Percentiles rank a stretch among this genome's conserved stretches.
Conservation (phyloP, 2,888 invertebrate genomes). For the Thera obeliscata region DNA sequence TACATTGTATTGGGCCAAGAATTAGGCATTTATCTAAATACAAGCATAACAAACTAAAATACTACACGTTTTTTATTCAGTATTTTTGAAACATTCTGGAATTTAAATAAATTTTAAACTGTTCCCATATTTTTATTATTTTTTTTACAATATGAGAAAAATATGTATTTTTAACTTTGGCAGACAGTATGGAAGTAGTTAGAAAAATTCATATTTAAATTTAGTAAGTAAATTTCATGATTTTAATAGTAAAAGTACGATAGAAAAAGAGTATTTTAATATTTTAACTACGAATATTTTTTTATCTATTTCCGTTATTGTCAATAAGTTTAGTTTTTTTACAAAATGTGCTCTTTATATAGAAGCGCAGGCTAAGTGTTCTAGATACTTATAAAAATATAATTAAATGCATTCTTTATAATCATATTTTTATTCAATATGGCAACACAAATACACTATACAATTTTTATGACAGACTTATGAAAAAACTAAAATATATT, state of each 20-base stretch:
- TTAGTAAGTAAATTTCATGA: conserved; percentile 1
- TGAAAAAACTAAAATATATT: background rate
- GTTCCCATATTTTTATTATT: background rate
- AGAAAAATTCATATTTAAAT: background rate
- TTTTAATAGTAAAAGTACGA: background rate
- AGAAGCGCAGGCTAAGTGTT: conserved; percentile 28
- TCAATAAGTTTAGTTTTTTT: conserved; percentile 3
- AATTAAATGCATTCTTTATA: conserved; percentile 65
- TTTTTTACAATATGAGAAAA: conserved; percentile 1
- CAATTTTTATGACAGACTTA: conserved; percentile 24
- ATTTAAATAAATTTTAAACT: background rate
- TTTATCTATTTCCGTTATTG: conserved; percentile 17
- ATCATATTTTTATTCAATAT: conserved; percentile 52
- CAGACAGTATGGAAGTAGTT: conserved; percentile 3
- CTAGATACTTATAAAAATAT: conserved; percentile 68
- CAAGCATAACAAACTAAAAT: background rate
- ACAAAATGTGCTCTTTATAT: conserved; percentile 2
- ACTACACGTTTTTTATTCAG: background rate
- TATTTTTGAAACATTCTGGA: background rate
- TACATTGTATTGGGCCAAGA: conserved; percentile 15
- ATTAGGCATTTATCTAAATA: conserved; percentile 2
- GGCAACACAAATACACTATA: conserved; percentile 50
- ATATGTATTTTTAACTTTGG: conserved; percentile 12
- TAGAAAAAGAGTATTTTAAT: conserved; percentile 3
- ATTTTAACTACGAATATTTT: background rate